These are phyloP conservation scores for Pentamera pediparva DNA, from an alignment of 53 echinoderm and acorn worm species.

Conservation along the genomic window DNA sequence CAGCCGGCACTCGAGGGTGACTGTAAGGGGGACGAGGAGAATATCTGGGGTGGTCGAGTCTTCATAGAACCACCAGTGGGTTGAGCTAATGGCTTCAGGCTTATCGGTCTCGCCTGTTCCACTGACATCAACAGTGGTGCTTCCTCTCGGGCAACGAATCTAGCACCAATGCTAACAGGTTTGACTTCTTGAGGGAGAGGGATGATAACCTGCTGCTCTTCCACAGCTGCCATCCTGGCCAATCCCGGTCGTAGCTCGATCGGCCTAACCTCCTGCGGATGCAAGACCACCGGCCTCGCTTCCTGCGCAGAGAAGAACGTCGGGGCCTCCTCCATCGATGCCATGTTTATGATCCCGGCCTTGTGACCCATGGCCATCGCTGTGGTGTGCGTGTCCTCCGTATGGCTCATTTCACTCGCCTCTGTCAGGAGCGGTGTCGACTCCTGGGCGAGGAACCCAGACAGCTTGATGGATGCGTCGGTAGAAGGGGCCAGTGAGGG, in stretches of 20 bases:
- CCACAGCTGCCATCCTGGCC: conserved; percentile 26
- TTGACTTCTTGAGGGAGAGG: conserved; percentile 19
- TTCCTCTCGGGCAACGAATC: conserved; percentile 7
- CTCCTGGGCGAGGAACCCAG: conserved; percentile 14
- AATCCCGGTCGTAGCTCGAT: conserved; percentile 9
- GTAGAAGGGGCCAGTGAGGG: conserved; percentile 64
- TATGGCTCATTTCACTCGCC: conserved; percentile 18
- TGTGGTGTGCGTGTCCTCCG: background rate
- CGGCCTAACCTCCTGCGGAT: background rate
- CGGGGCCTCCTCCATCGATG: conserved; percentile 16
- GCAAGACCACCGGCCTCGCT: conserved; percentile 19
- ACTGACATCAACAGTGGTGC: background rate
- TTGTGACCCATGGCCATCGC: background rate
- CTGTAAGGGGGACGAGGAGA: conserved; percentile 8
- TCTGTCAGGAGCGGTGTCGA: conserved; percentile 21
- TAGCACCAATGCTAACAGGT: conserved; percentile 13
- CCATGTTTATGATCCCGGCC: conserved; percentile 11
- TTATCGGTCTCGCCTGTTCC: conserved; percentile 8
- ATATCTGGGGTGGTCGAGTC: conserved; percentile 3
- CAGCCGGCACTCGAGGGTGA: conserved; percentile 5
- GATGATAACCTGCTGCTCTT: conserved; percentile 12
- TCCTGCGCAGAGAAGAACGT: conserved; percentile 8
- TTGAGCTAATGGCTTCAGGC: conserved; percentile 1
- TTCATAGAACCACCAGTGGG: background rate
- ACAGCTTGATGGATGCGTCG: conserved; percentile 8